A percentile compares a stretch with the other conserved stretches of the same genome.
These are phyloP conservation scores for Salminus brasiliensis DNA, from an alignment of 2,113 vertebrate species.

Conservation along the genomic window DNA sequence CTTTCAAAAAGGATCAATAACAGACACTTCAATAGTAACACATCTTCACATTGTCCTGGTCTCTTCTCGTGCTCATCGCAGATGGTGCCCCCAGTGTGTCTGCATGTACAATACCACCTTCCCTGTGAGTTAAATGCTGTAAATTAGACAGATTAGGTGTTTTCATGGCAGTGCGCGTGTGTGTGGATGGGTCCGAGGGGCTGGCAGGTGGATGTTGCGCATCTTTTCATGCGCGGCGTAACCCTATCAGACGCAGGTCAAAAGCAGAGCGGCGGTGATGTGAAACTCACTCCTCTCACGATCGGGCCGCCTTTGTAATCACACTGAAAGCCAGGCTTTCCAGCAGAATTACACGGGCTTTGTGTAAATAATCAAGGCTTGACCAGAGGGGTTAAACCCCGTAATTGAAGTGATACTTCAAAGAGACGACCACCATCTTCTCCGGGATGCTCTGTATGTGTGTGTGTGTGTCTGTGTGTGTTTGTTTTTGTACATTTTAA, in stretches of 20 bases:
- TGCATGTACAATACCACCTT: background rate
- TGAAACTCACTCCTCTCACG: constrained; percentile 86
- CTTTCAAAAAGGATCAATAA: background rate
- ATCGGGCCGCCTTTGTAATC: constrained; percentile 81
- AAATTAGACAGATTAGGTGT: background rate
- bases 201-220: constrained; percentile 67
- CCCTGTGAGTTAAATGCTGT: background rate
- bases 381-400: constrained; percentile 97
- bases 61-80: background rate
- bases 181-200: constrained; percentile 4
- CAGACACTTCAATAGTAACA: background rate
- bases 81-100: background rate
- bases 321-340: constrained; percentile 86
- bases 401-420: constrained; percentile 99
- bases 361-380: constrained; percentile 98
- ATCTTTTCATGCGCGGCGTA: constrained; percentile 75
- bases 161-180: background rate
- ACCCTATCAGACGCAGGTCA: constrained; percentile 92
- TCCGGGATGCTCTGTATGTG: constrained; percentile 79
- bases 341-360: constrained; percentile 91
- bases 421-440: constrained; percentile 93
- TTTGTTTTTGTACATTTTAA: background rate
- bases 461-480: constrained; percentile 57
- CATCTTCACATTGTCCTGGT: too few relatives aligned
- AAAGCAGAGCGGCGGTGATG: constrained; percentile 74